Evolutionary conservation across 2,888 invertebrate genomes (phyloP).

Genomic region (Drosophila suboccidentalis): DNA sequence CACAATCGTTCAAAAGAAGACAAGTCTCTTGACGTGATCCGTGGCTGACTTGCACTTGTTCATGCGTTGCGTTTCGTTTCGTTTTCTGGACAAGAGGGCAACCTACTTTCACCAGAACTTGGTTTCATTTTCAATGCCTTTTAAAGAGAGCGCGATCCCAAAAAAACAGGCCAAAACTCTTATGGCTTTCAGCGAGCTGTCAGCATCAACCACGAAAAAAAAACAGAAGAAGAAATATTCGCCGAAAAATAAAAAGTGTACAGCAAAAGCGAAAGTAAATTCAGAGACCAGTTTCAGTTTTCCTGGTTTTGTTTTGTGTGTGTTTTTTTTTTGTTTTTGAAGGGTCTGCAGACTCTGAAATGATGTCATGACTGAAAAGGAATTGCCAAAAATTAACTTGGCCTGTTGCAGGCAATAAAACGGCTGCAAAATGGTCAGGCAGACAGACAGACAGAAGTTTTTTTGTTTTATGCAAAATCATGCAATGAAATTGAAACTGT

Average conservation of each 20-base stretch:
- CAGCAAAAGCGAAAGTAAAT: conserved; percentile 79
- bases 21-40: conserved; percentile 28
- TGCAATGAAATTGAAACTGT: conserved; percentile 50
- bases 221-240: conserved; percentile 38
- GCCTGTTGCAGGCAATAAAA: conserved; percentile 55
- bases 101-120: conserved; percentile 76
- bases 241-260: conserved; percentile 42
- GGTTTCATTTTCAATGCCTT: conserved; percentile 76
- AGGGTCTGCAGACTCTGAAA: conserved; percentile 71
- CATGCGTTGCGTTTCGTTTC: conserved; percentile 58
- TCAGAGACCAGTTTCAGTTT: conserved; percentile 76
- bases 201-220: conserved; percentile 35
- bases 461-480: conserved; percentile 71
- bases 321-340: conserved; percentile 17
- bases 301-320: conserved; percentile 41
- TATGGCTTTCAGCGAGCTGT: conserved; percentile 52
- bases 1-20: conserved; percentile 60
- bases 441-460: conserved; percentile 31
- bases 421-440: conserved; percentile 28
- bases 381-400: conserved; percentile 73
- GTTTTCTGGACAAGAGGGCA: conserved; percentile 48
- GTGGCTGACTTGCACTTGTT: conserved; percentile 66
- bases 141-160: conserved; percentile 25
- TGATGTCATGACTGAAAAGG: conserved; percentile 76
- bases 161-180: conserved; percentile 27